phyloP scores from a whole-genome alignment of 2,797 vertebrate genomes.

The Triplophysa bombifrons region DNA sequence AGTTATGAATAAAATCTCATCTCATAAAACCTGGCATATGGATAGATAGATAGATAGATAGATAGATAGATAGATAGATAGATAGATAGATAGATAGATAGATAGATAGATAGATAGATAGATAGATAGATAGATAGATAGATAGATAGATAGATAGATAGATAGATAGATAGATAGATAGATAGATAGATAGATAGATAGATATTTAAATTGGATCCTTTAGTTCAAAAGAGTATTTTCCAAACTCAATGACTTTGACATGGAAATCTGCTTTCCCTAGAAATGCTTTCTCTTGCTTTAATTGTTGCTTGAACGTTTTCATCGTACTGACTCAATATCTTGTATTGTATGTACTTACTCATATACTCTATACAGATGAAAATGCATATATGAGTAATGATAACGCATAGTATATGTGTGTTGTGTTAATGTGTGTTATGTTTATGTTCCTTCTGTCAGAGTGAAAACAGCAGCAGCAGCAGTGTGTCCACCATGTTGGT shows the following conservation, averaged over 20 bases:
- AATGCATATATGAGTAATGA: neutral
- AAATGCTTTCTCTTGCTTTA: conserved; percentile 19
- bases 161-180: too few species aligned
- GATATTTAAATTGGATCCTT: neutral
- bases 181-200: too few species aligned
- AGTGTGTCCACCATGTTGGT: conserved; percentile 99
- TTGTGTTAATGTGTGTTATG: neutral
- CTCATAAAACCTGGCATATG: too few species aligned
- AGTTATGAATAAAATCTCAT: too few species aligned
- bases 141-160: too few species aligned
- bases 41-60: too few species aligned
- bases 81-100: too few species aligned
- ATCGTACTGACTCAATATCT: neutral
- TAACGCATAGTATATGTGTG: neutral
- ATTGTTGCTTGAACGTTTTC: conserved; percentile 21
- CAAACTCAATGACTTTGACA: conserved; percentile 1
- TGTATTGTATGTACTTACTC: neutral
- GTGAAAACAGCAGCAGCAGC: conserved; percentile 99
- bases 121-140: too few species aligned
- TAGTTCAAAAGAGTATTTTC: conserved; percentile 4
- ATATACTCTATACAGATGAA: neutral
- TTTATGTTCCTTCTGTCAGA: conserved; percentile 73
- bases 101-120: too few species aligned
- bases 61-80: too few species aligned
- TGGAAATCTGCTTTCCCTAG: conserved; percentile 9